Evolutionary conservation across 2,888 invertebrate species (phyloP).

Genomic region (Pseudococcus longispinus): DNA sequence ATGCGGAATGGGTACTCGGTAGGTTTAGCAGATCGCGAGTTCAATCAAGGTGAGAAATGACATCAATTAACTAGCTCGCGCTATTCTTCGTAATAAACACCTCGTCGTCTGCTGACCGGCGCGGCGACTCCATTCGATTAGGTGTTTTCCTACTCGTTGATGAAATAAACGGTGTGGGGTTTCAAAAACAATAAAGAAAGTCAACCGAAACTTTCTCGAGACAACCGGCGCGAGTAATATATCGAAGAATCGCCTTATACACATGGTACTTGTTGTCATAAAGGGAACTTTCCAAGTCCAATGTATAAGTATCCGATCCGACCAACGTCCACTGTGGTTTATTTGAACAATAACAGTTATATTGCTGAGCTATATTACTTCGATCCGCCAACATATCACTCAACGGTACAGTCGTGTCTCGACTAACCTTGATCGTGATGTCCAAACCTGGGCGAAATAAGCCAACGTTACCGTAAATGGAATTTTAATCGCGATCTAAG

Average conservation of each 20-base stretch:
- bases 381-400: constrained; percentile 28
- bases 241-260: constrained; percentile 14
- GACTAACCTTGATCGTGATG: constrained; percentile 52
- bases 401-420: constrained; percentile 29
- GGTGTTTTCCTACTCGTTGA: not conserved
- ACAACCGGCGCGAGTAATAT: not conserved
- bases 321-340: constrained; percentile 1
- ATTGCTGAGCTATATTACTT: not conserved
- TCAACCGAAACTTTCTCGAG: constrained; percentile 19
- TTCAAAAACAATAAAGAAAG: constrained; percentile 43
- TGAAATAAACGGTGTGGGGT: no score
- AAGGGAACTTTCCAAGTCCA: constrained; percentile 18
- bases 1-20: constrained; percentile 8
- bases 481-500: constrained; percentile 45
- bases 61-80: constrained; percentile 52
- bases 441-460: constrained; percentile 30
- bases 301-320: not conserved
- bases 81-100: constrained; percentile 43
- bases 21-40: not conserved
- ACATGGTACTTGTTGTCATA: constrained; percentile 9
- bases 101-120: not conserved
- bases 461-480: constrained; percentile 48
- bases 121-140: not conserved
- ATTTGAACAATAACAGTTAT: constrained; percentile 31
- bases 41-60: constrained; percentile 54